Evolutionary conservation across 2,113 vertebrate genomes (phyloP), one percentile per base, ranked within the genome.

Genomic region (Heterotilapia buettikoferi): DNA sequence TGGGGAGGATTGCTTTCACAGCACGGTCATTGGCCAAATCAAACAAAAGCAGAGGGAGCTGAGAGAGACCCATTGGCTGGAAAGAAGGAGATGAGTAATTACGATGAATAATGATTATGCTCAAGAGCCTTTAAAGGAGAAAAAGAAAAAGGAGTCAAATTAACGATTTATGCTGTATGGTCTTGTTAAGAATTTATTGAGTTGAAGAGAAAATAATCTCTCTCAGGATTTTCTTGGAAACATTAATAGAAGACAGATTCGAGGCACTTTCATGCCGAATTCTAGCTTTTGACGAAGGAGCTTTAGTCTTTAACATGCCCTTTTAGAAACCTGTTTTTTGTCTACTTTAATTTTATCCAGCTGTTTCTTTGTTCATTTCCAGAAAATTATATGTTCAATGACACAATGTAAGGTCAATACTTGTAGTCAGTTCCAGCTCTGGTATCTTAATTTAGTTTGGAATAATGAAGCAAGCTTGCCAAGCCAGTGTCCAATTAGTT

Each of bases 21-120:
- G 90, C 86, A 87, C 85, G 8, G 81, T 59, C 84, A 90, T 89
- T 93, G 88, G 95, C 91, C 92, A 93, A 94, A 83, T 90, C 92
- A 93, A 92, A 94, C 81, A 93, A 89, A 92, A 90, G 89, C 89
- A 90, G 59, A 78, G 47, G 10, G 83, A 86, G 73, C 71, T 26
- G 84, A 83, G 71, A 86, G 85, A 85, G 90, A 83, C 57, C 16
- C 79, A 80, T 47, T 90, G 92, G 87, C 82, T 90, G 87, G 90
- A 80, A 54, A 57, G 56, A 36, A n/a, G 79, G 76, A 82, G 90
- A 90, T 83, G 80, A 87, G 33, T 87, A 84, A 84, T 92, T 86
- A 86, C 63, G 50, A 89, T 47, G 61, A 92, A 36, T 84, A 85
- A 84, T 84, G 87, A 84, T 92, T 86, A 45, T 14, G n/a, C 82